Conservation (phyloP, 2,113 vertebrate species). For the Glareola pratincola region DNA sequence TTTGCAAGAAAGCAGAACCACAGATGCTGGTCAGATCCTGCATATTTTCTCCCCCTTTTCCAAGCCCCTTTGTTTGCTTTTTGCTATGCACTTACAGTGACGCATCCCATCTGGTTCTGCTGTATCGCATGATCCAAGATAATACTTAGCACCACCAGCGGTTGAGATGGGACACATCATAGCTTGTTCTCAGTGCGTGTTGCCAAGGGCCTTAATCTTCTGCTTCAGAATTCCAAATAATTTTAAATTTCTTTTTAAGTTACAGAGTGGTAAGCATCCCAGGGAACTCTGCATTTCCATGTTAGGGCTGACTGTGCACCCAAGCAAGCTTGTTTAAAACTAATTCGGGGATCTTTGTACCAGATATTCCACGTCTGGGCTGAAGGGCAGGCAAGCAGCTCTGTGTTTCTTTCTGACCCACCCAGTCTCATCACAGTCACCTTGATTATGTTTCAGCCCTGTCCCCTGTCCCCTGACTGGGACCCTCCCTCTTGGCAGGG, state of each 20-base stretch:
- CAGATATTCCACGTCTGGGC: neutral
- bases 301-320: neutral
- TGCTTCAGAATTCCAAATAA: neutral
- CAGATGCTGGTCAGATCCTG: neutral
- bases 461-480: neutral
- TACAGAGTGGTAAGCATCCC: neutral
- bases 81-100: neutral
- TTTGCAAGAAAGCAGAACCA: constrained; percentile 7
- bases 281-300: neutral
- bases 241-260: neutral
- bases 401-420: neutral
- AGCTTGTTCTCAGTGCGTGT: neutral
- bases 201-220: neutral
- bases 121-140: neutral
- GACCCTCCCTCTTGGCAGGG: neutral
- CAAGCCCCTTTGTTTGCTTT: neutral
- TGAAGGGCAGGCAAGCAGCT: neutral
- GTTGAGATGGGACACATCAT: neutral
- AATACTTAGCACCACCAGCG: neutral
- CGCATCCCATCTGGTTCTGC: constrained; percentile 33
- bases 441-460: neutral
- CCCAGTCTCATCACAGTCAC: neutral
- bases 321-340: neutral
- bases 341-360: neutral
- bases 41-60: neutral